Conservation (phyloP, 35 echinoderm and acorn worm species). For the Amphiura filiformis region DNA sequence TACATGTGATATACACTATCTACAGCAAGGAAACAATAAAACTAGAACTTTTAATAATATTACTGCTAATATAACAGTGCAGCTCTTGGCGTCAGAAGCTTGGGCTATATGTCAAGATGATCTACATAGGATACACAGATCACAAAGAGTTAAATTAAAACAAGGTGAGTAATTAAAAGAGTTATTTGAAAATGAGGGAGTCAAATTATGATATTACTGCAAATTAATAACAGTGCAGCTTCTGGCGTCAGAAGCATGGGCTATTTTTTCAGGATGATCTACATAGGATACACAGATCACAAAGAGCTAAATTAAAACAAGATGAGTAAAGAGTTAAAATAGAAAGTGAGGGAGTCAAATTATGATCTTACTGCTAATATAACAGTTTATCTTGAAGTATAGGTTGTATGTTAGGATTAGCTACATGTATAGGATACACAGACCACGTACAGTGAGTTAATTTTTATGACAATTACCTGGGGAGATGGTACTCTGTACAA, state of each 20-base stretch:
- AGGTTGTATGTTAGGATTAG: not conserved
- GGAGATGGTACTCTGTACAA: too few species aligned
- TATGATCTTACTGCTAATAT: not conserved
- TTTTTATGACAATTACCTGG: too few species aligned
- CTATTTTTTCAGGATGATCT: not conserved
- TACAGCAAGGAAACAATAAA: not conserved
- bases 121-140: not conserved
- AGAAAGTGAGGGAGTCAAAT: not conserved
- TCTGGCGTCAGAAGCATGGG: not conserved
- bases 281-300: not conserved
- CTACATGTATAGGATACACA: not conserved
- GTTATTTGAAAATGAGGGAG: too few species aligned
- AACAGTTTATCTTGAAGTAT: not conserved
- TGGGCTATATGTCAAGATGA: not conserved
- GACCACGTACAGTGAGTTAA: not conserved
- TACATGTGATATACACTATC: not conserved
- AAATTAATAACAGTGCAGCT: too few species aligned
- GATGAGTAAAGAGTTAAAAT: not conserved
- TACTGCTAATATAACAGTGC: not conserved
- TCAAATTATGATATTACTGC: too few species aligned
- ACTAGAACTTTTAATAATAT: not conserved
- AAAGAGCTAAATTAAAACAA: not conserved
- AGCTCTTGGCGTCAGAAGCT: not conserved
- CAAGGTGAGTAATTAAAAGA: not conserved
- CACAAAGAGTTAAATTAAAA: not conserved